Base-by-base conservation (phyloP, 2,797 vertebrate species). In the Mormyrops attenuatus region DNA sequence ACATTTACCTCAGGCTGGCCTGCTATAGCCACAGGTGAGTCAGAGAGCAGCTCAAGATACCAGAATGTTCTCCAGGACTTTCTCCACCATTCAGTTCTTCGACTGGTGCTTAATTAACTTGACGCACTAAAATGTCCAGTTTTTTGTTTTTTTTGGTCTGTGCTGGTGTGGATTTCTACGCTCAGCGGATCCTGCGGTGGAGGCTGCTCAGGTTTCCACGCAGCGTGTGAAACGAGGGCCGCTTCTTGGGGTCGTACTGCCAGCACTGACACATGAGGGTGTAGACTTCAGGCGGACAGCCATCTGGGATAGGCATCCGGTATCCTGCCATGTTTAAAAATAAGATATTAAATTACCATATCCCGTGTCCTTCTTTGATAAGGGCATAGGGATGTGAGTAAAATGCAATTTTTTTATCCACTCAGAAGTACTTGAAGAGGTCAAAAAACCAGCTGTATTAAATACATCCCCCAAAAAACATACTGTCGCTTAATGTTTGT, bases 231-330 rank as follows among this genome's bases (percentile, higher is more conserved):
- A 99, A 99, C 55, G 92, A 95, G 0, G 98, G 97, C n/a, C 98
- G 95, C 41, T 96, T 95, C 90, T 22, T 91, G 0, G 97, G 95
- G 0, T 99, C 96, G 0, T 98, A 97, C 92, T 97, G 95, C 98
- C 98, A 99, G 95, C 98, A 99, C 53, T 92, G 95, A 91, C 90
- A 94, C 98, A 99, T 99, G 80, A 99, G 94, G 77, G 91, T 92
- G 92, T 97, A 97, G 88, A 98, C 94, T 1, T 97, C 98, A 0
- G 95, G 91, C 0, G 98, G 98, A 90, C 98, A 99, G 89, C 92
- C 92, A 0, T 94, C 94, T 0, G 98, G 98, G 87, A 95, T 91
- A 0, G 95, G 94, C 96, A 99, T 96, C 0, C 97, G 97, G 90
- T 96, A 94, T 0, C 98, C 98, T 99, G 92, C 34, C 49, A 55